Evolutionary conservation across 2,888 invertebrate genomes (phyloP), one percentile per base, ranked within the genome.

Genomic region (Cheilosia vernalis): DNA sequence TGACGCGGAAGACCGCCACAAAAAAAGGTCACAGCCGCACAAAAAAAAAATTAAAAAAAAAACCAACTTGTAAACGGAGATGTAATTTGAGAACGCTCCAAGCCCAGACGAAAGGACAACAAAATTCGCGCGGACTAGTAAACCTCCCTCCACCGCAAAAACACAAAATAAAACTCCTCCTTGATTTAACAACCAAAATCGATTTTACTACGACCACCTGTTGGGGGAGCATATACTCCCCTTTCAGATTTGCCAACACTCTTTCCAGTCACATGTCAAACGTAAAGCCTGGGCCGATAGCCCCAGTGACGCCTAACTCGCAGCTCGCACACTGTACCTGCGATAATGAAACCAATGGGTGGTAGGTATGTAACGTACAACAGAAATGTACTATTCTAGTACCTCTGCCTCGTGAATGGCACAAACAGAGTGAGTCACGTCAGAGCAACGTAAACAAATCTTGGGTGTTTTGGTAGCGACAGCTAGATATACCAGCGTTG

Each of bases 191-290:
- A 77, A 81, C 72, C 21, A 37, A 69, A 72, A 86, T 82, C 82
- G 82, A 86, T 82, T 86, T 86, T 86, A 86, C 86, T 86, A 86
- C 82, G 82, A 86, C 86, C 82, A 86, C 82, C 86, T 86, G 86
- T 86, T 85, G 77, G 33, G 15, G 19, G 63, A 40, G 30, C 49
- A 13, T n/a, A 44, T 40, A 40, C 33, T 17, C 24, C 51, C 58
- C 53, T 44, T 51, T 53, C 42, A 33, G 19, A 40, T 60, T 27
- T 61, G 44, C 3, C 51, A 27, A 61, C 47, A 13, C 56, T 77
- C 58, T 24, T 78, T 61, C 61, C 72, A 83, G 61, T 67, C 49
- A 80, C 49, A 76, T 74, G 80, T 76, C 70, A 64, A 84, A 66
- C 80, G 74, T 76, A 84, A 30, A 58, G 33, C 83, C 67, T 69